Evolutionary conservation across 2,888 invertebrate genomes (phyloP), one percentile per base, ranked within the genome.

Genomic region (Frankliniella intonsa): DNA sequence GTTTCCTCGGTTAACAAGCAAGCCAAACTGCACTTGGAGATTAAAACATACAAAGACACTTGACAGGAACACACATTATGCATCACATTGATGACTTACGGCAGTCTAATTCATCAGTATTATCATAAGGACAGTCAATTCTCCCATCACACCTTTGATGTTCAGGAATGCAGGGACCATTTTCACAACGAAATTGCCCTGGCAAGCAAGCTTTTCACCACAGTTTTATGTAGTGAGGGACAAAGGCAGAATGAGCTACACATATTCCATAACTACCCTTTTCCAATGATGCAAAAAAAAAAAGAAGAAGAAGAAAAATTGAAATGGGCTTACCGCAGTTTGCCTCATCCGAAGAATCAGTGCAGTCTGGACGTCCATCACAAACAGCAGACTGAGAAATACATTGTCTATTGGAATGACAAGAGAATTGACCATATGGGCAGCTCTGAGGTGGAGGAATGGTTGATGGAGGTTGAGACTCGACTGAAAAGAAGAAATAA

Each of bases 261-360:
- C 79, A 76, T 79, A 76, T 80, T 82, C 14, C 38, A 3, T 38
- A 38, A 38, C 38, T 38, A 5, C 38, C 38, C 38, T 38, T 3
- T 38, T 38, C 38, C 38, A 38, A 2, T 3, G 38, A 5, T 38
- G 38, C 49, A 82, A 81, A n/a, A 49, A 79, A 76, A 86, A 27
- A 85, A 86, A 50, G n/a, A 85, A 84, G 9, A 84, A 84, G 80
- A 38, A 38, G 2, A 38, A 38, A 3, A 5, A 38, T 38, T 38
- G 83, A 86, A 25, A 88, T 86, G 83, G 81, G 87, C 87, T 88
- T 88, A 87, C 90, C 87, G 88, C 91, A 91, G 88, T 89, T 88
- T 85, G 88, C 87, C 87, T 93, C 93, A 87, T 93, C 93, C 85
- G 91, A 92, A 86, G 89, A 87, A 87, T 93, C 92, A 84, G 86